phyloP scores from a whole-genome alignment of 2,113 vertebrate species.

The Catharus bicknelli region DNA sequence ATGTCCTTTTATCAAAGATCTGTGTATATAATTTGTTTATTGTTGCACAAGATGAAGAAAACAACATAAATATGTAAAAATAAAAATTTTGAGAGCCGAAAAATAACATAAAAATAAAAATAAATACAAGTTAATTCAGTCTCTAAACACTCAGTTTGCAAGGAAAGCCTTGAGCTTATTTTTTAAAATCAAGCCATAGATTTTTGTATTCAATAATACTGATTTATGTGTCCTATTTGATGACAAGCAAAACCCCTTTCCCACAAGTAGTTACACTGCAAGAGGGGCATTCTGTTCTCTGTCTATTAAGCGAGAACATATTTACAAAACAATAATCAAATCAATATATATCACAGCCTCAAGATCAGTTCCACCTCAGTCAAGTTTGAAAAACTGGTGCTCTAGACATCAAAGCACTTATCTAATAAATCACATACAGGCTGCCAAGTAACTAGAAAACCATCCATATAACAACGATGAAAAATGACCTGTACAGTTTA shows the following conservation, averaged over 20 bases:
- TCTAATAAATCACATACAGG: slow-evolving; percentile 48
- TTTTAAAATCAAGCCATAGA: slow-evolving; percentile 6
- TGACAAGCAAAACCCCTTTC: neutral
- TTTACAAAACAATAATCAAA: slow-evolving; percentile 46
- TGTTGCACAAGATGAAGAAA: neutral
- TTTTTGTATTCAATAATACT: slow-evolving; percentile 11
- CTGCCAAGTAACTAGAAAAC: slow-evolving; percentile 48
- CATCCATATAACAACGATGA: slow-evolving; percentile 43
- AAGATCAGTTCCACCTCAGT: slow-evolving; percentile 36
- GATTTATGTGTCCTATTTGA: slow-evolving; percentile 43
- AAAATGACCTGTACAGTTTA: slow-evolving; percentile 38
- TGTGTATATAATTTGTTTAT: neutral
- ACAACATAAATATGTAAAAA: neutral
- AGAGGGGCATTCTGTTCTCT: neutral
- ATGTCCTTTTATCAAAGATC: neutral
- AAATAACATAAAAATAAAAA: neutral
- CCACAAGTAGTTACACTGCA: neutral
- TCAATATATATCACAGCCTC: slow-evolving; percentile 34
- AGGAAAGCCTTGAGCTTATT: neutral
- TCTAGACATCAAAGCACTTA: slow-evolving; percentile 11
- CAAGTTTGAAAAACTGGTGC: slow-evolving; percentile 35
- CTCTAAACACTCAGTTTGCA: neutral
- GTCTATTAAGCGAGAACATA: slow-evolving; percentile 40
- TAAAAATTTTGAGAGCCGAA: neutral
- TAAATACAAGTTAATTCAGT: neutral